Conservation (phyloP, 2,797 vertebrate species). For the Schizopygopsis pylzovi region DNA sequence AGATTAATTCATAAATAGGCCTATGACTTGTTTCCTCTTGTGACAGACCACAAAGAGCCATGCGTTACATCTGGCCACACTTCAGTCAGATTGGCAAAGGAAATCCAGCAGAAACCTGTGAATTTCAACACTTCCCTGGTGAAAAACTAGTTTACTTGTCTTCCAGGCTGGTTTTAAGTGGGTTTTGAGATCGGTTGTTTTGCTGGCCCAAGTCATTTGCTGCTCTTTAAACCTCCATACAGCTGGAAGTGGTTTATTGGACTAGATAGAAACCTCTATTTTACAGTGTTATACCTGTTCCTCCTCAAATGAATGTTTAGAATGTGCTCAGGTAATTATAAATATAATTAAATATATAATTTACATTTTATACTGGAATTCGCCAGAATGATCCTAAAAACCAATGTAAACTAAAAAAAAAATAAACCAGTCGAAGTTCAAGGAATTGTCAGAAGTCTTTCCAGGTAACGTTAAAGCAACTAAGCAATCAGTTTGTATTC, state of each 20-base stretch:
- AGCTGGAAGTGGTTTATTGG: neutral
- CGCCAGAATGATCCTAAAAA: neutral
- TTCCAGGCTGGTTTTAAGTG: neutral
- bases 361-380: neutral
- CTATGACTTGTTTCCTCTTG: neutral
- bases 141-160: slow-evolving; percentile 2
- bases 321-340: neutral
- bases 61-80: slow-evolving; percentile 5
- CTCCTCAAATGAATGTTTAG: neutral
- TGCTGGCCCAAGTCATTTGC: neutral
- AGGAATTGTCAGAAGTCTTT: neutral
- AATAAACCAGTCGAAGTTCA: neutral
- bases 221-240: neutral
- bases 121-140: slow-evolving; percentile 17
- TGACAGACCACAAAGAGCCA: neutral
- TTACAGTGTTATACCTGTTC: neutral
- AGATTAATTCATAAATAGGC: neutral
- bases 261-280: neutral
- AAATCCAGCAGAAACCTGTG: slow-evolving; percentile 20
- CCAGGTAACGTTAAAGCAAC: neutral
- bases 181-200: neutral
- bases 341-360: neutral
- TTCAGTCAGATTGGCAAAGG: neutral
- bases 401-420: neutral
- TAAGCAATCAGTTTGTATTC: neutral